Evolutionary conservation across 1,140 invertebrate genomes (phyloP).

Genomic region (Teleopsis dalmanni): DNA sequence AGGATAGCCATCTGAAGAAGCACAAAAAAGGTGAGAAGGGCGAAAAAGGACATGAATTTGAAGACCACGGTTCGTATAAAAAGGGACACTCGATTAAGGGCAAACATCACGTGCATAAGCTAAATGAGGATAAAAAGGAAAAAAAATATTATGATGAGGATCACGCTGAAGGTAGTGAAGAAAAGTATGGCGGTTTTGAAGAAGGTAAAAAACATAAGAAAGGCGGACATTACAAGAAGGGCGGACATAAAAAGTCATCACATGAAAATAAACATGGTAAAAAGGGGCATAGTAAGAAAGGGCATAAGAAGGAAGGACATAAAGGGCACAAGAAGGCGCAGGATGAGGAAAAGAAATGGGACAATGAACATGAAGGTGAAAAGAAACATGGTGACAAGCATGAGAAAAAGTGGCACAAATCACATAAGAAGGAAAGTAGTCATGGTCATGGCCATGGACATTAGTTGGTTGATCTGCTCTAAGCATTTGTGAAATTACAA

Average conservation of each 20-base stretch:
- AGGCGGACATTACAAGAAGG: slow-evolving; percentile 63
- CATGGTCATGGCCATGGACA: slow-evolving; percentile 6
- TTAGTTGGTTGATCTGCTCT: no score
- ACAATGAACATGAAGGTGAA: slow-evolving; percentile 56
- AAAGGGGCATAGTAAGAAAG: slow-evolving; percentile 64
- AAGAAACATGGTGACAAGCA: slow-evolving; percentile 60
- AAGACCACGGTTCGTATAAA: slow-evolving; percentile 58
- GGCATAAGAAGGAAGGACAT: slow-evolving; percentile 55
- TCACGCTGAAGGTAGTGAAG: slow-evolving; percentile 66
- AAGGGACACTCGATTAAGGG: slow-evolving; percentile 73
- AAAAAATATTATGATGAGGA: slow-evolving; percentile 77
- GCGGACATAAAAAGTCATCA: slow-evolving; percentile 59
- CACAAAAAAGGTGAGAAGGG: slow-evolving; percentile 66
- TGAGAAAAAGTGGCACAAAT: slow-evolving; percentile 56
- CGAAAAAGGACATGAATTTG: slow-evolving; percentile 58
- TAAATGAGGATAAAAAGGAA: slow-evolving; percentile 72
- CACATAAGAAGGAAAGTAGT: slow-evolving; percentile 30
- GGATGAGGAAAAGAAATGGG: slow-evolving; percentile 59
- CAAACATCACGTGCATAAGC: slow-evolving; percentile 69
- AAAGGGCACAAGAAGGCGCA: slow-evolving; percentile 61
- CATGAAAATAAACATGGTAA: slow-evolving; percentile 65
- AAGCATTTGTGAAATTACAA: no score
- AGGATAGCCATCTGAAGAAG: slow-evolving; percentile 64
- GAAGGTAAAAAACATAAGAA: slow-evolving; percentile 62
- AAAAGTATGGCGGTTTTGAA: slow-evolving; percentile 60